phyloP scores from a whole-genome alignment of 2,888 invertebrate species.

The Xestia xanthographa region DNA sequence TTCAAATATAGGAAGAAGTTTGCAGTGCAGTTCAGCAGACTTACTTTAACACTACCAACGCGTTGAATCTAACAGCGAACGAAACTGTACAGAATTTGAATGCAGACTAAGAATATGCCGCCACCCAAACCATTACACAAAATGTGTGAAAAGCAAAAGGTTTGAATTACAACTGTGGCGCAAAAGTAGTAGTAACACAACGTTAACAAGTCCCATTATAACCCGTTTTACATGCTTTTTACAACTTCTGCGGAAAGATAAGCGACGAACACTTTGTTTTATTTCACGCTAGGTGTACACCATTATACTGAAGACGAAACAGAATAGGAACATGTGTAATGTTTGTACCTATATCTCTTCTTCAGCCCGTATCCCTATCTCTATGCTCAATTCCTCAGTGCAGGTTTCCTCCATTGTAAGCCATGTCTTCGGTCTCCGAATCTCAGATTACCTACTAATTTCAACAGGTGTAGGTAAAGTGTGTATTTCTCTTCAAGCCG shows the following conservation, averaged over 20 bases:
- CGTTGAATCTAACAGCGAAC: neutral
- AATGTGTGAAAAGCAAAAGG: conserved; percentile 22
- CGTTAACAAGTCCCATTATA: conserved; percentile 37
- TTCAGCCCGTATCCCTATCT: neutral
- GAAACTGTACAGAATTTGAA: neutral
- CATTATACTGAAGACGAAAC: neutral
- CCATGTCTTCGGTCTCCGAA: neutral
- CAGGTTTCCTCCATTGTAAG: neutral
- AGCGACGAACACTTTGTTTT: conserved; percentile 34
- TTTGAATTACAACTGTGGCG: conserved; percentile 36
- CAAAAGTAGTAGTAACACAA: conserved; percentile 30
- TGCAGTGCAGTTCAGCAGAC: neutral
- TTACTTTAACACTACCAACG: neutral
- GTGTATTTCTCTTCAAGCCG: neutral
- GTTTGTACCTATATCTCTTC: neutral
- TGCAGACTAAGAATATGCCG: conserved; percentile 17
- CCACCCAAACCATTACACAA: conserved; percentile 34
- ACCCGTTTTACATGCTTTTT: conserved; percentile 47
- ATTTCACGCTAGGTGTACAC: conserved; percentile 8
- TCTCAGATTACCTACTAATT: neutral
- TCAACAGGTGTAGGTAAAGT: neutral
- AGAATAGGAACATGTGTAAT: conserved; percentile 9
- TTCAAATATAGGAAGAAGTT: neutral
- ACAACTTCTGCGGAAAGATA: conserved; percentile 46
- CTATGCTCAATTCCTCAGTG: too few species aligned